These are phyloP conservation scores for Coelogynopora nodosa DNA, from an alignment of 2,888 invertebrate species.

Conservation along the genomic window DNA sequence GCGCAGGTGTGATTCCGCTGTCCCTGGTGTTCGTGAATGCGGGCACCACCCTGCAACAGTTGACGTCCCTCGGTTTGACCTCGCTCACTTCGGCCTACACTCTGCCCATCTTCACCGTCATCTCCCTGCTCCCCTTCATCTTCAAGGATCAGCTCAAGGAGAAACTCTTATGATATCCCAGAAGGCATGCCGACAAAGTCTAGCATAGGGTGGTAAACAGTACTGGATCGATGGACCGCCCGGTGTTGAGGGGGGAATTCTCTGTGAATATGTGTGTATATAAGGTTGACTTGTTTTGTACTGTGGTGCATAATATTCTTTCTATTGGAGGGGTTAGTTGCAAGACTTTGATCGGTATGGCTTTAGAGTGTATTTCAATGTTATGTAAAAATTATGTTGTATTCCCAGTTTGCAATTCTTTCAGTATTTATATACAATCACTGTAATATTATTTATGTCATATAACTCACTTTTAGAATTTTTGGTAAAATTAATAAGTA, in stretches of 20 bases:
- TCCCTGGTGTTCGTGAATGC: conserved; percentile 95
- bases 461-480: too few species aligned
- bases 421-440: too few species aligned
- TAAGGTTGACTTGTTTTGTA: background rate
- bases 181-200: background rate
- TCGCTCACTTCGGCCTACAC: conserved; percentile 11
- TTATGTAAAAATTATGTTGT: too few species aligned
- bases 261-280: background rate
- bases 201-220: background rate
- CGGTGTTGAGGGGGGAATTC: background rate
- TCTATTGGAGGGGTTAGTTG: too few species aligned
- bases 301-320: background rate
- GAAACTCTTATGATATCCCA: background rate
- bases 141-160: conserved; percentile 33
- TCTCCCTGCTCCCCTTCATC: conserved; percentile 35
- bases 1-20: conserved; percentile 70
- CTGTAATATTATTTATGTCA: too few species aligned
- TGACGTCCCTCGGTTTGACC: conserved; percentile 67
- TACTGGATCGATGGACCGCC: background rate
- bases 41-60: conserved; percentile 86
- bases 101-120: conserved; percentile 24
- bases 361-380: too few species aligned
- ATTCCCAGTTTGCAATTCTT: too few species aligned
- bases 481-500: too few species aligned
- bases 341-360: too few species aligned